These are phyloP conservation scores for Motacilla alba DNA, from an alignment of 2,113 vertebrate genomes.

Conservation along the genomic window DNA sequence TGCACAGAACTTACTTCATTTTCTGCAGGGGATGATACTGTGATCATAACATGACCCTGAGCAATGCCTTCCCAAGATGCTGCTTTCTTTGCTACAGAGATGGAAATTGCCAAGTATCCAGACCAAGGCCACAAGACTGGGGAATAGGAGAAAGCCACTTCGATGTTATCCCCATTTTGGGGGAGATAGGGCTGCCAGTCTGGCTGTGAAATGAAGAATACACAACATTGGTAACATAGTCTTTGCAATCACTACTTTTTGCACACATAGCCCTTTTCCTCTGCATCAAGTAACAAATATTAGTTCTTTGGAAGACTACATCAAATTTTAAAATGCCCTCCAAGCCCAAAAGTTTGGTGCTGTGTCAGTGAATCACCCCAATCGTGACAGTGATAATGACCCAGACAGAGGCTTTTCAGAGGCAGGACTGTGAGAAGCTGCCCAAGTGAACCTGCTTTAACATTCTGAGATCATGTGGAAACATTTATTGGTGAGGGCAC, in stretches of 20 bases:
- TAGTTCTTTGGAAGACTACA: neutral
- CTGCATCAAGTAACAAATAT: neutral
- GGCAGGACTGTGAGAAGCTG: neutral
- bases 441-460: neutral
- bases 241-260: neutral
- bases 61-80: conserved; percentile 95
- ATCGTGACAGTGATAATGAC: rapidly evolving
- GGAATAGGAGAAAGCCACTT: conserved; percentile 94
- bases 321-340: neutral
- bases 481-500: neutral
- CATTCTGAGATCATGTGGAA: neutral
- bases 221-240: neutral
- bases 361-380: neutral
- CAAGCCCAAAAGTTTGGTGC: neutral
- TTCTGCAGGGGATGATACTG: conserved; percentile 90
- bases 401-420: neutral
- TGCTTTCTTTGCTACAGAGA: conserved; percentile 96
- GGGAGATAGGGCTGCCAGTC: conserved; percentile 98
- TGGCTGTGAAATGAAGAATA: conserved; percentile 75
- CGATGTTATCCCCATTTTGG: conserved; percentile 94
- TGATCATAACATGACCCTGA: conserved; percentile 96
- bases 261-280: neutral
- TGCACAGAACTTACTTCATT: conserved; percentile 77
- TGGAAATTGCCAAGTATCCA: conserved; percentile 95
- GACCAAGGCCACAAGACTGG: conserved; percentile 96